Conservation (phyloP, 2,888 invertebrate genomes). For the Azorinus chamasolen region DNA sequence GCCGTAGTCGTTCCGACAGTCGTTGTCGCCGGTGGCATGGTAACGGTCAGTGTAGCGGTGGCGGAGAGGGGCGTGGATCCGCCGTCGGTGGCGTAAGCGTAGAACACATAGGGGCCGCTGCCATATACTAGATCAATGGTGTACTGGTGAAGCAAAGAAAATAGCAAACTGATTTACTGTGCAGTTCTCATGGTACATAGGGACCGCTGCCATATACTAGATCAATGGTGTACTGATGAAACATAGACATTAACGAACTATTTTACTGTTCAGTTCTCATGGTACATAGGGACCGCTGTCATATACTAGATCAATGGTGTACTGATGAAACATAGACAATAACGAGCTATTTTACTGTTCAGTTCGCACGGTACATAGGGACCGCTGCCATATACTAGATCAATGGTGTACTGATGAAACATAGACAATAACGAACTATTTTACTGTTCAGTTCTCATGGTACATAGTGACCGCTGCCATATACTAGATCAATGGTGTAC, state of each 20-base stretch:
- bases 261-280: too few relatives aligned
- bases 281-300: conserved; percentile 37
- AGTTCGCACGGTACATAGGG: too few relatives aligned
- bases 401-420: conserved; percentile 24
- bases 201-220: conserved; percentile 37
- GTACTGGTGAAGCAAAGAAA: conserved; percentile 15
- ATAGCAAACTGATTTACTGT: too few relatives aligned
- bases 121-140: conserved; percentile 38
- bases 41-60: conserved; percentile 51
- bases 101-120: conserved; percentile 30
- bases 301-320: conserved; percentile 28
- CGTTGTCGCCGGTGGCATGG: conserved; percentile 20
- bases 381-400: conserved; percentile 36
- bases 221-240: conserved; percentile 32
- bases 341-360: too few relatives aligned
- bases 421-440: too few relatives aligned
- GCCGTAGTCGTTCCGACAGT: conserved; percentile 52
- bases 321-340: conserved; percentile 16
- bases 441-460: too few relatives aligned
- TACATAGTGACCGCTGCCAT: too few relatives aligned
- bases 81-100: conserved; percentile 43
- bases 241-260: too few relatives aligned
- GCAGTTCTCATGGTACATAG: too few relatives aligned
- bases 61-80: conserved; percentile 34
- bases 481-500: too few relatives aligned